Conservation (phyloP, 2,888 invertebrate species). For the Caradrina clavipalpis region DNA sequence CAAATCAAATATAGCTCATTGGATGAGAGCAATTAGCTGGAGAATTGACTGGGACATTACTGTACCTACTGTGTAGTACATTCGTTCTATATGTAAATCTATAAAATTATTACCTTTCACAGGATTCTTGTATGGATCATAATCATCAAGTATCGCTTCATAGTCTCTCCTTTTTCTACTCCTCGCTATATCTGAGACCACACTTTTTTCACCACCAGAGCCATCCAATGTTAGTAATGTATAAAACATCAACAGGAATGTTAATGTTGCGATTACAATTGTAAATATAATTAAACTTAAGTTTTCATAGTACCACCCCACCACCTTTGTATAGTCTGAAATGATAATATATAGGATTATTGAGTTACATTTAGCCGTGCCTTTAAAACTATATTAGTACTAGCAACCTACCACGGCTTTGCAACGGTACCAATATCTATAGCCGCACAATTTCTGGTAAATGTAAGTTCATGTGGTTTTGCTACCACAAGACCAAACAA, state of each 20-base stretch:
- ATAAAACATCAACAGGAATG: slow-evolving; percentile 68
- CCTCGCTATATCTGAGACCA: slow-evolving; percentile 36
- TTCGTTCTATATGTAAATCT: slow-evolving; percentile 3
- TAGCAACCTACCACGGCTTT: too few relatives aligned
- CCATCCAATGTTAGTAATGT: slow-evolving; percentile 78
- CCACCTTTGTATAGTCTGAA: slow-evolving; percentile 82
- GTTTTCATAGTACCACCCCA: slow-evolving; percentile 76
- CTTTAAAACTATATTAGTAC: slow-evolving; percentile 27
- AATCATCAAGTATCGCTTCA: slow-evolving; percentile 53
- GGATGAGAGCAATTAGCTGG: not conserved
- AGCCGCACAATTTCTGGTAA: too few relatives aligned
- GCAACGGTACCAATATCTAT: too few relatives aligned
- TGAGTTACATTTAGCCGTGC: slow-evolving; percentile 24
- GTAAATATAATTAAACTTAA: slow-evolving; percentile 72
- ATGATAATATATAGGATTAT: slow-evolving; percentile 65
- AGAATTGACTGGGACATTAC: not conserved
- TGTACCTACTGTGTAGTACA: not conserved
- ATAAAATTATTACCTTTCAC: slow-evolving; percentile 52
- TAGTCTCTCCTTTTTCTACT: slow-evolving; percentile 50
- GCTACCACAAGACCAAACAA: too few relatives aligned
- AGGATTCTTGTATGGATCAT: slow-evolving; percentile 49
- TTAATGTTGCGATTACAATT: slow-evolving; percentile 75
- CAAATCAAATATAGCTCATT: not conserved
- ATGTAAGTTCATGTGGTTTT: too few relatives aligned
- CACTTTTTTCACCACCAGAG: slow-evolving; percentile 58